Evolutionary conservation across 2,888 invertebrate species (phyloP).

Genomic region (Nipponacmea schrenckii): DNA sequence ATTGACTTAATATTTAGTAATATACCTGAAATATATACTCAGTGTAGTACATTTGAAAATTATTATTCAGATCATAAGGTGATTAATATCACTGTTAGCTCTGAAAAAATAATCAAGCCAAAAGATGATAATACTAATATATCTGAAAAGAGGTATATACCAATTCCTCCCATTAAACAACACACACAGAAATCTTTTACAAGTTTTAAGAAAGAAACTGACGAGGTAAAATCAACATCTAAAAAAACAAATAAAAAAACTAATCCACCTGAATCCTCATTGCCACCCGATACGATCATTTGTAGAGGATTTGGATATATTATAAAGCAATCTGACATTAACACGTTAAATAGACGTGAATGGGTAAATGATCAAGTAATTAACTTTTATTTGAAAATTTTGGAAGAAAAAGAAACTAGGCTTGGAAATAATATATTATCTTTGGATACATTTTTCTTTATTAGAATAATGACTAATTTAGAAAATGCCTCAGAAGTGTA

Average conservation of each 20-base stretch:
- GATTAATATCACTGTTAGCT: background rate
- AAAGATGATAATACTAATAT: too few species aligned
- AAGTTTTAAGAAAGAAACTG: too few species aligned
- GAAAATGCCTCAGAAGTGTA: background rate
- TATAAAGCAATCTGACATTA: background rate
- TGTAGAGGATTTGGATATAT: background rate
- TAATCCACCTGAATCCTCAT: too few species aligned
- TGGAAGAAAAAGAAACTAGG: background rate
- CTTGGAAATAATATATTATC: background rate
- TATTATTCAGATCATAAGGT: conserved; percentile 2
- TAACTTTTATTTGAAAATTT: background rate
- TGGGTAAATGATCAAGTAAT: background rate
- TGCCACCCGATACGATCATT: background rate
- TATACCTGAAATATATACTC: background rate
- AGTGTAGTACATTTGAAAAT: background rate
- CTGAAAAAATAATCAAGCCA: too few species aligned
- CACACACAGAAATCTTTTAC: too few species aligned
- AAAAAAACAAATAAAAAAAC: too few species aligned
- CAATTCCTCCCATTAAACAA: too few species aligned
- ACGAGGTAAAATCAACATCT: too few species aligned
- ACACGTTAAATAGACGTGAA: background rate
- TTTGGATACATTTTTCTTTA: background rate
- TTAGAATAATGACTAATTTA: background rate
- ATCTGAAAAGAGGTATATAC: too few species aligned
- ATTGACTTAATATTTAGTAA: conserved; percentile 1